A percentile compares a stretch with the other conserved stretches of the same genome.
Conservation (phyloP, 2,113 vertebrate genomes). For the Brachirus orientalis region DNA sequence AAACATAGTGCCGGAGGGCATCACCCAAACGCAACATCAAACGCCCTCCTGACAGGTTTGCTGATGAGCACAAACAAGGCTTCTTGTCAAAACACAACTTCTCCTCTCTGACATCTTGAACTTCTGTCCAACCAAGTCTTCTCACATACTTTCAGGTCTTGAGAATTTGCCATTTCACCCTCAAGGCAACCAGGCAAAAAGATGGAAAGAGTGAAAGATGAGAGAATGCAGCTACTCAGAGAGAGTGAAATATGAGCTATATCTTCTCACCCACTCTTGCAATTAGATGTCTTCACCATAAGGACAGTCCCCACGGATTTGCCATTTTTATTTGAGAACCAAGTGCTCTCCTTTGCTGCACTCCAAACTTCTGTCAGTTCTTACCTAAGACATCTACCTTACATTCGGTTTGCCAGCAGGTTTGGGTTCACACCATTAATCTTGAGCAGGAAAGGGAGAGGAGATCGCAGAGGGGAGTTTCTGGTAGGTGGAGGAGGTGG, state of each 20-base stretch:
- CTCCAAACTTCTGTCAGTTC: conserved; percentile 68
- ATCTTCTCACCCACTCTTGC: conserved; percentile 31
- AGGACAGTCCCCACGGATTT: conserved; percentile 49
- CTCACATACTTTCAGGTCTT: conserved; percentile 79
- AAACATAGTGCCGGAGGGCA: conserved; percentile 76
- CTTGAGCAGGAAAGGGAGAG: conserved; percentile 67
- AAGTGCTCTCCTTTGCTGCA: conserved; percentile 19
- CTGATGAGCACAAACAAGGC: conserved; percentile 83
- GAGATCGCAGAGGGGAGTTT: conserved; percentile 53
- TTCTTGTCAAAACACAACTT: conserved; percentile 82
- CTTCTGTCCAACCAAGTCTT: conserved; percentile 79
- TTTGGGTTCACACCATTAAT: conserved; percentile 80
- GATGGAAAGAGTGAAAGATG: conserved; percentile 72
- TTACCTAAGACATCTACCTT: conserved; percentile 68
- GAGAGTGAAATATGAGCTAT: conserved; percentile 78
- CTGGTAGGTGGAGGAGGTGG: conserved; percentile 63
- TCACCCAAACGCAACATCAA: conserved; percentile 79
- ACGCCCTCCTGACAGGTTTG: conserved; percentile 80
- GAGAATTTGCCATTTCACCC: conserved; percentile 75
- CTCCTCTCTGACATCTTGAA: conserved; percentile 80
- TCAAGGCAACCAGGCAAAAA: conserved; percentile 66
- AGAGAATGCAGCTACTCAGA: conserved; percentile 66
- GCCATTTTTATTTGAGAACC: conserved; percentile 51
- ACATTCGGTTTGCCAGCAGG: conserved; percentile 77
- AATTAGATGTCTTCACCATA: conserved; percentile 48